Evolutionary conservation across 2,797 vertebrate species (phyloP), one percentile per base, ranked within the genome.

Genomic region (Iguana delicatissima): DNA sequence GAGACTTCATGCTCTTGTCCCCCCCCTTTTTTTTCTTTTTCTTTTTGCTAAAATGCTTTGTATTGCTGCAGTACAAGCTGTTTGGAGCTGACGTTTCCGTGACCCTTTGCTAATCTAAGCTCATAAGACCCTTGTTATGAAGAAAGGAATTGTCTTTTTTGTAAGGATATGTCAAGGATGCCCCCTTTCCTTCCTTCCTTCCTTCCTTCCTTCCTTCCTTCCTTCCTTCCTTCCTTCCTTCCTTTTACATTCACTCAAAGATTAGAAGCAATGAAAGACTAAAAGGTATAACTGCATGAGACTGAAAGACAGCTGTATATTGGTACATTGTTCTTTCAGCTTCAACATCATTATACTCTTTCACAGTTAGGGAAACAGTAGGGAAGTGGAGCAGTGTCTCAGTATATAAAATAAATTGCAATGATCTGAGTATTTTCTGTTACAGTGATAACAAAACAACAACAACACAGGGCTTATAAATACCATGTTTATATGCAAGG

Each of bases 221-320:
- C 24, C 22, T 67, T 67, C 24, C 64, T 67, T 69, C 8, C 64
- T 32, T 69, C 1, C 64, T 29, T 69, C 8, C 3, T 18, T 80
- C 7, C 8, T 55, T 87, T 82, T 38, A 3, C 38, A n/a, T 67
- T 2, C 0, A 7, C 12, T 84, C 32, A 0, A 6, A 84, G 32
- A 6, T 52, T 93, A 88, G 91, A 59, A 76, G 64, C 80, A 87
- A 87, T 55, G 32, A 38, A 83, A 90, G 29, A 86, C 32, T 38
- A 81, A 62, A 82, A 86, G 59, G n/a, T 38, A 64, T 46, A 83
- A 18, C 57, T 83, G n/a, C 55, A 64, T 42, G 69, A 52, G 57
- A 52, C 26, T 81, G 38, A 12, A 20, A 38, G 79, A 26, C 10
- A 69, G 35, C 7, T n/a, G 22, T 80, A 82, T 38, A n/a, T 32